A percentile compares a stretch with the other conserved stretches of the same genome.
These are phyloP conservation scores for Coelopa pilipes DNA, from an alignment of 2,888 invertebrate species.

Conservation along the genomic window DNA sequence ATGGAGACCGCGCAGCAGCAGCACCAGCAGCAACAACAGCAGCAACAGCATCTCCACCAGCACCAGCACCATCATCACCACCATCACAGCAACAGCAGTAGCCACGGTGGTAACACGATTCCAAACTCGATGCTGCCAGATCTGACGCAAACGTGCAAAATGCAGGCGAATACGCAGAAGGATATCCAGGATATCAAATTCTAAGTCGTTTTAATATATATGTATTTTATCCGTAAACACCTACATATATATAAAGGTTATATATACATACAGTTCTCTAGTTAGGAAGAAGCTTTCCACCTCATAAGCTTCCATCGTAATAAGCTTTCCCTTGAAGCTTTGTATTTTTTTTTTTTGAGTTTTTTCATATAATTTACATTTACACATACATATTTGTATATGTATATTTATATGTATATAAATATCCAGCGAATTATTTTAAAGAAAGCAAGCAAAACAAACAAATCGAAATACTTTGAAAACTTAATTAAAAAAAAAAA, in stretches of 20 bases:
- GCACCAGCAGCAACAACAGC: constrained; percentile 43
- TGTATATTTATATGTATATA: too few relatives aligned
- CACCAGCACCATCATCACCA: constrained; percentile 39
- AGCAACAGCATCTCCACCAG: constrained; percentile 40
- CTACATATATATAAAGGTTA: constrained; percentile 8
- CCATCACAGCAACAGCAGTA: constrained; percentile 36
- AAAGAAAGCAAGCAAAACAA: constrained; percentile 28
- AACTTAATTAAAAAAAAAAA: constrained; percentile 12
- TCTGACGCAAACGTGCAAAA: constrained; percentile 72
- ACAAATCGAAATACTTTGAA: constrained; percentile 34
- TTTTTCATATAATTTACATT: background rate
- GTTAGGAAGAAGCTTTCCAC: background rate
- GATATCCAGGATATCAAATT: constrained; percentile 88
- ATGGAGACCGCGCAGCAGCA: constrained; percentile 51
- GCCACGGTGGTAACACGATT: constrained; percentile 51
- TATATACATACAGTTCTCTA: background rate
- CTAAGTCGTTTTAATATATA: constrained; percentile 63
- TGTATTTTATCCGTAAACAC: constrained; percentile 1
- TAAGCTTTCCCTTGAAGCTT: background rate
- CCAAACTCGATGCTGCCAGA: constrained; percentile 64
- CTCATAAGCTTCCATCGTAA: too few relatives aligned
- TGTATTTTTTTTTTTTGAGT: constrained; percentile 22
- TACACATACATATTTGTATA: too few relatives aligned
- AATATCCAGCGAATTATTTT: too few relatives aligned
- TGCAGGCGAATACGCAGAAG: constrained; percentile 84